Evolutionary conservation across 2,113 vertebrate genomes (phyloP).

Genomic region (Mirounga angustirostris): DNA sequence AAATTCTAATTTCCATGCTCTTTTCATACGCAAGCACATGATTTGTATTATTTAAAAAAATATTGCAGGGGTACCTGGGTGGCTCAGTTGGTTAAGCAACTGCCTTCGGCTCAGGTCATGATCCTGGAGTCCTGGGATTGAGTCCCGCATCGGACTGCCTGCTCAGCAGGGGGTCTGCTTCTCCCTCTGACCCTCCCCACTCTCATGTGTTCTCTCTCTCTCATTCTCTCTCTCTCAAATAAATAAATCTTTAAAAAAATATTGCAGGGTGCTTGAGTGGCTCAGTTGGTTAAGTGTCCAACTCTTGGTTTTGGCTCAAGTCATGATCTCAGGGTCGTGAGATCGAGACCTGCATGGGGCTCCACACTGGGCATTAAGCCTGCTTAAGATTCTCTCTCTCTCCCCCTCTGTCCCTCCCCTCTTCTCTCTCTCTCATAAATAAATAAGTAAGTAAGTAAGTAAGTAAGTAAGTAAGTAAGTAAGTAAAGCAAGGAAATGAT

Average conservation of each 20-base stretch:
- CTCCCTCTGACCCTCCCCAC: too few species aligned
- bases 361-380: not conserved
- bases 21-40: not conserved
- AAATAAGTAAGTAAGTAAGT: not conserved
- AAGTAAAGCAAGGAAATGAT: not conserved
- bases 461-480: not conserved
- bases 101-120: too few species aligned
- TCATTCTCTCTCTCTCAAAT: too few species aligned
- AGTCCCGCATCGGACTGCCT: too few species aligned
- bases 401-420: not conserved
- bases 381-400: not conserved
- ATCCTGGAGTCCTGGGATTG: too few species aligned
- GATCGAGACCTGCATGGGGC: not conserved
- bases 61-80: not conserved
- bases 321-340: not conserved
- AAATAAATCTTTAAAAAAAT: not conserved
- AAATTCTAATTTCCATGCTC: conserved; percentile 2
- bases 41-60: conserved; percentile 17
- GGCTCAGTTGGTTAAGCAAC: too few species aligned
- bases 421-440: too few species aligned
- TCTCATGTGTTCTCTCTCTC: too few species aligned
- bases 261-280: too few species aligned
- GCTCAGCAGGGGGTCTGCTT: too few species aligned
- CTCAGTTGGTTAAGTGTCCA: too few species aligned
- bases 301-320: not conserved